phyloP scores from a whole-genome alignment of 1,140 invertebrate genomes.

The Zeugodacus cucurbitae region DNA sequence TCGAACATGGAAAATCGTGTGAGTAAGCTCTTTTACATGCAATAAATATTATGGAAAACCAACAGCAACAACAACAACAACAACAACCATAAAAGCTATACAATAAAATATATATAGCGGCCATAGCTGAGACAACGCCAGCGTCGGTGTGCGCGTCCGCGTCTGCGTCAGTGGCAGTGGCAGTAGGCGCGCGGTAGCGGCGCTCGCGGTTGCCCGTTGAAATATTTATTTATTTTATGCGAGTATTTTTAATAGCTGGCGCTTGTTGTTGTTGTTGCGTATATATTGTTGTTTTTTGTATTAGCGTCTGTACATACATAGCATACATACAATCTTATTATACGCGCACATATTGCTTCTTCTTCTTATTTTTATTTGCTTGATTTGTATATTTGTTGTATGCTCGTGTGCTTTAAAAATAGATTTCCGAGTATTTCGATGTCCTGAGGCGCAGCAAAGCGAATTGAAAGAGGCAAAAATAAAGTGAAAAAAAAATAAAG shows the following conservation, averaged over 20 bases:
- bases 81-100: not conserved
- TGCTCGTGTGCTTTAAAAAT: conserved; percentile 9
- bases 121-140: not conserved
- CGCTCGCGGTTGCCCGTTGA: not conserved
- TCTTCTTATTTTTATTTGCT: too few species aligned
- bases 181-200: too few species aligned
- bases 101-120: not conserved
- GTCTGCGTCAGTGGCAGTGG: too few species aligned
- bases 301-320: too few species aligned
- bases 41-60: not conserved
- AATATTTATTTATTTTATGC: conserved; percentile 21
- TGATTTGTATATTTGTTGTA: conserved; percentile 21
- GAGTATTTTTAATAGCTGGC: conserved; percentile 28
- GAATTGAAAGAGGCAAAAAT: not conserved
- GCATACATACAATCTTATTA: not conserved
- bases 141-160: too few species aligned
- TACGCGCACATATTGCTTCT: not conserved
- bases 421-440: conserved; percentile 33
- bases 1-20: conserved; percentile 6
- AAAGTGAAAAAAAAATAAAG: not conserved
- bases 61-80: not conserved
- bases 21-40: conserved; percentile 16
- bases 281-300: not conserved
- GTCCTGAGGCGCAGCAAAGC: conserved; percentile 23
- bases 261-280: not conserved